Percentiles rank a stretch among this genome's conserved stretches.
Evolutionary conservation across 2,797 vertebrate species (phyloP).

Genomic region (Acridotheres tristis): DNA sequence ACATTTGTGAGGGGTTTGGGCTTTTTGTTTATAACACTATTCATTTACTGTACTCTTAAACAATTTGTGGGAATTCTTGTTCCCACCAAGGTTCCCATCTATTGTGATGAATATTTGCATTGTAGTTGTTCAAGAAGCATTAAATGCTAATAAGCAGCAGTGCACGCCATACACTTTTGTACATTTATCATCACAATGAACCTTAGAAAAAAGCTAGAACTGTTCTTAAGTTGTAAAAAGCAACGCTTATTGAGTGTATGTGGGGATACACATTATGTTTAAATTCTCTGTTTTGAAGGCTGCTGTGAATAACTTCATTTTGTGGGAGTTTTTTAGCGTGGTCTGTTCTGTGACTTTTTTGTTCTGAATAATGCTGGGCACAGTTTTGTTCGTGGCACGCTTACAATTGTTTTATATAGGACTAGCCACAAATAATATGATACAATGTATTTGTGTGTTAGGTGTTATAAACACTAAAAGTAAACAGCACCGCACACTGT

Average conservation of each 20-base stretch:
- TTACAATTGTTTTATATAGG: not conserved
- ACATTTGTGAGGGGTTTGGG: not conserved
- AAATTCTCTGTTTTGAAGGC: not conserved
- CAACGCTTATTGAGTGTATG: not conserved
- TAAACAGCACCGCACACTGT: not conserved
- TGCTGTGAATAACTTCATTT: not conserved
- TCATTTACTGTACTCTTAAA: constrained; percentile 61
- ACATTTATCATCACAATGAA: constrained; percentile 50
- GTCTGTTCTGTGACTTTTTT: not conserved
- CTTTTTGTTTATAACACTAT: constrained; percentile 36
- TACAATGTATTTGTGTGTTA: not conserved
- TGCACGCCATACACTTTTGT: constrained; percentile 26
- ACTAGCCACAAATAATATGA: not conserved
- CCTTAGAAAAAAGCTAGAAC: constrained; percentile 1
- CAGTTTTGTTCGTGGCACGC: not conserved
- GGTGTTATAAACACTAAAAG: not conserved
- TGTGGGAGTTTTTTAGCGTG: not conserved
- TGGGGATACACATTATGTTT: not conserved
- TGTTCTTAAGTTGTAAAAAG: constrained; percentile 16
- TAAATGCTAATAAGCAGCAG: constrained; percentile 47
- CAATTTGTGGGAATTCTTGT: constrained; percentile 65
- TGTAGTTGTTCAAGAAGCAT: constrained; percentile 68
- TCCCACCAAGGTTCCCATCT: constrained; percentile 52
- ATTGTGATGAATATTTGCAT: constrained; percentile 62
- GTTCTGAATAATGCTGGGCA: not conserved